Percentiles rank a stretch among this genome's conserved stretches.
These are phyloP conservation scores for Conus canariensis DNA, from an alignment of 2,888 invertebrate species.

Conservation along the genomic window DNA sequence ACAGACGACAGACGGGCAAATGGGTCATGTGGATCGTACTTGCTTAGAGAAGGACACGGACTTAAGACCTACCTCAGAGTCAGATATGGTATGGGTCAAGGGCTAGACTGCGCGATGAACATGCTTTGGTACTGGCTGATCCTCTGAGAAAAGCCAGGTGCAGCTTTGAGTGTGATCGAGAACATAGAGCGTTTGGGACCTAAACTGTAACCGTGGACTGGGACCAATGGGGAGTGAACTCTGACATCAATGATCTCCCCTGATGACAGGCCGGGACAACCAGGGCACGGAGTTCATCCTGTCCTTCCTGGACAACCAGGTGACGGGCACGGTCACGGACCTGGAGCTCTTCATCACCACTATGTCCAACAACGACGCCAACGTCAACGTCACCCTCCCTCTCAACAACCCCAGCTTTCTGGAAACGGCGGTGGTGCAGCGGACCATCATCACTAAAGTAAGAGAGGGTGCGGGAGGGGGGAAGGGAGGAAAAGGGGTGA, in stretches of 20 bases:
- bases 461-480: no score
- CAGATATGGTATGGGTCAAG: no score
- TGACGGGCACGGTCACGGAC: conserved; percentile 33
- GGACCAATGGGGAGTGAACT: background rate
- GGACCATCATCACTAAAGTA: background rate
- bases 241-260: background rate
- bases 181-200: background rate
- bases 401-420: background rate
- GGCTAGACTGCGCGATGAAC: no score
- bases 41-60: no score
- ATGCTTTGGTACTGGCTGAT: no score
- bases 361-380: conserved; percentile 51
- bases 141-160: no score
- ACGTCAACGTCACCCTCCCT: conserved; percentile 40
- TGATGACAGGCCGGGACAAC: conserved; percentile 53
- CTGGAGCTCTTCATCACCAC: conserved; percentile 62
- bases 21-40: no score
- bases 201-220: background rate
- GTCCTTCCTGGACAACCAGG: conserved; percentile 53
- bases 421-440: conserved; percentile 5
- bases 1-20: no score
- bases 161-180: no score
- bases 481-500: no score
- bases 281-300: conserved; percentile 56
- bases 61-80: no score